A percentile compares a stretch with the other conserved stretches of the same genome.
Conservation (phyloP, 2,797 vertebrate genomes). For the Centroberyx gerrardi region DNA sequence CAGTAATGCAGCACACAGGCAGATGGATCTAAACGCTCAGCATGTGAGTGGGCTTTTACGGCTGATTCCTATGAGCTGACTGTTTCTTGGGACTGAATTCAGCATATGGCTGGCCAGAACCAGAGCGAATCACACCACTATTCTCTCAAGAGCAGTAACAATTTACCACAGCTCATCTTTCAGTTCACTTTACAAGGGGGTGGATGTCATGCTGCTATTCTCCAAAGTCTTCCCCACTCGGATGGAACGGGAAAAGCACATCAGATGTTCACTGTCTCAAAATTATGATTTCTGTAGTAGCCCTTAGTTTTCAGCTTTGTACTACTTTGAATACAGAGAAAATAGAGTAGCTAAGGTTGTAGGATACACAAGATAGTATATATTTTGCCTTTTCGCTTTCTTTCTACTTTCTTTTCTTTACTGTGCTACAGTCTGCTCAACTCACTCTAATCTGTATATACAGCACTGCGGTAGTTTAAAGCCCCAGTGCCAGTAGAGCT, state of each 20-base stretch:
- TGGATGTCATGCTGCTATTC: conserved; percentile 63
- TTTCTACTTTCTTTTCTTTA: no score
- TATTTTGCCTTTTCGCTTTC: conserved; percentile 14
- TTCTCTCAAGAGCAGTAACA: conserved; percentile 75
- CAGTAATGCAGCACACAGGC: conserved; percentile 46
- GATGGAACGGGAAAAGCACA: conserved; percentile 55
- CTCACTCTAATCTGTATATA: not conserved
- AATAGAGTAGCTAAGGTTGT: not conserved
- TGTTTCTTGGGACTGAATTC: conserved; percentile 67
- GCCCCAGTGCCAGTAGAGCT: conserved; percentile 37
- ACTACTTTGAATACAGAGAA: not conserved
- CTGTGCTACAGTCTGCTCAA: not conserved
- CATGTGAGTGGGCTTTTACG: conserved; percentile 51
- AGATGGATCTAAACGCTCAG: conserved; percentile 44
- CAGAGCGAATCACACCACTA: conserved; percentile 64
- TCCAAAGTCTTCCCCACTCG: conserved; percentile 61
- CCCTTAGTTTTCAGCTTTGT: not conserved
- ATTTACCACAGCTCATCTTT: conserved; percentile 76
- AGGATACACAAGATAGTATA: not conserved
- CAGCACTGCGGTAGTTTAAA: conserved; percentile 31
- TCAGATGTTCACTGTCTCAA: conserved; percentile 26
- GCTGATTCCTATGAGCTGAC: conserved; percentile 72
- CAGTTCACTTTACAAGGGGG: conserved; percentile 70
- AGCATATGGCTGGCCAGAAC: conserved; percentile 63
- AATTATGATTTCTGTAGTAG: conserved; percentile 10